Conservation (phyloP, 2,113 vertebrate species). For the Thomomys bottae region DNA sequence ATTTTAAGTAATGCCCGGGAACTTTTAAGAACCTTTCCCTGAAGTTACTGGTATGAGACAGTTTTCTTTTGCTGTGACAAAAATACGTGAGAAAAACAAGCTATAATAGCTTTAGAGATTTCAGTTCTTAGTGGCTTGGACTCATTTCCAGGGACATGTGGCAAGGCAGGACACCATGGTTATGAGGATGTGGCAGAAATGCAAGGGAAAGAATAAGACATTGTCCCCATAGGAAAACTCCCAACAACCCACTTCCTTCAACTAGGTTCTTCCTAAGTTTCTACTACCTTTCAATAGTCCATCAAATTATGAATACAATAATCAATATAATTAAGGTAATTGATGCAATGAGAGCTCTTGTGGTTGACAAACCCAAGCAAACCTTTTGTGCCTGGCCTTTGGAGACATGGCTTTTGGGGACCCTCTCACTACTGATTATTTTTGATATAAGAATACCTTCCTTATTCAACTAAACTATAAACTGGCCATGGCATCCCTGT, state of each 20-base stretch:
- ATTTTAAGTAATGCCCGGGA: not conserved
- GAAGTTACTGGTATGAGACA: not conserved
- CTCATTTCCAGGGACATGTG: not conserved
- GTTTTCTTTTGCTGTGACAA: not conserved
- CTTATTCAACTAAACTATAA: slow-evolving; percentile 7
- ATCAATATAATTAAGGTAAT: not conserved
- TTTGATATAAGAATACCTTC: not conserved
- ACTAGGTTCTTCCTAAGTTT: not conserved
- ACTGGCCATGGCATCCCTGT: not conserved
- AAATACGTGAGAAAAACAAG: not conserved
- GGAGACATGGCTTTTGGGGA: not conserved
- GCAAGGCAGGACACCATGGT: too few species aligned
- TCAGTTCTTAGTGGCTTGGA: not conserved
- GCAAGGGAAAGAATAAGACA: not conserved
- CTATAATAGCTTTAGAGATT: not conserved
- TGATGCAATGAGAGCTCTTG: not conserved
- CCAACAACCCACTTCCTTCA: not conserved
- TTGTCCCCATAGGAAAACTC: not conserved
- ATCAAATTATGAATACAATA: not conserved
- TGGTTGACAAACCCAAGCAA: not conserved
- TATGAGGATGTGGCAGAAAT: not conserved
- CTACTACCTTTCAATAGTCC: not conserved
- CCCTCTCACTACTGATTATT: not conserved
- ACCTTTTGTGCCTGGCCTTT: not conserved
- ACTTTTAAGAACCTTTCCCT: not conserved